Conservation (phyloP, 2,797 vertebrate species). For the Spondyliosoma cantharus region DNA sequence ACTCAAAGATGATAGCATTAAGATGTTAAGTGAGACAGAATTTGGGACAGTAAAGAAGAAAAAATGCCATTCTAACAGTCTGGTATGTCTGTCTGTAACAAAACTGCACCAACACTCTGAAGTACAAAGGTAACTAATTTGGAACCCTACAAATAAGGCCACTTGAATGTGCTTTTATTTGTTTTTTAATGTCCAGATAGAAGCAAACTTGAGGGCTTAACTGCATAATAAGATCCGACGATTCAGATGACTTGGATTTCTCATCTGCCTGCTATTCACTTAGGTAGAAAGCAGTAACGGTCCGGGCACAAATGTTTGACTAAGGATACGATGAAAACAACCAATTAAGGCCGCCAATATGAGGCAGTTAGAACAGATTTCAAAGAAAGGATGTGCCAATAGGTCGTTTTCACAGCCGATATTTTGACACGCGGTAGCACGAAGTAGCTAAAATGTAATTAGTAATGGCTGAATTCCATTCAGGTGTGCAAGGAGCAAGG, state of each 20-base stretch:
- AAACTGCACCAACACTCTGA: not conserved
- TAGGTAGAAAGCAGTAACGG: conserved; percentile 5
- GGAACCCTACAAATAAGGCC: conserved; percentile 2
- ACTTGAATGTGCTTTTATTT: not conserved
- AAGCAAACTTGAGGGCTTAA: not conserved
- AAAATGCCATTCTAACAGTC: not conserved
- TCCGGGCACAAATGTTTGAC: conserved; percentile 1
- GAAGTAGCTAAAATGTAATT: conserved; percentile 22
- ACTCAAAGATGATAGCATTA: not conserved
- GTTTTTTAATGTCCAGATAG: conserved; percentile 4
- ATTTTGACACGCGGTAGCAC: conserved; percentile 1
- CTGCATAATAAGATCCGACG: not conserved
- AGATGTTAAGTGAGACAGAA: not conserved
- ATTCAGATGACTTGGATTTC: conserved; percentile 16
- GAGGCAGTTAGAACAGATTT: not conserved
- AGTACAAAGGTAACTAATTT: not conserved
- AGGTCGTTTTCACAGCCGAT: conserved; percentile 2
- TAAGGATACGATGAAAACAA: not conserved
- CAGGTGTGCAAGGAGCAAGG: conserved; percentile 1
- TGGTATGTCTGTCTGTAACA: not conserved
- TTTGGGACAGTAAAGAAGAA: not conserved
- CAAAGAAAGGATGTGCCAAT: not conserved
- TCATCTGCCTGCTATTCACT: conserved; percentile 2
- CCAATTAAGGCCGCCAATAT: not conserved
- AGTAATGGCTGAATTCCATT: conserved; percentile 26